Conservation (phyloP, 2,797 vertebrate species). For the Rhynchonycteris naso region DNA sequence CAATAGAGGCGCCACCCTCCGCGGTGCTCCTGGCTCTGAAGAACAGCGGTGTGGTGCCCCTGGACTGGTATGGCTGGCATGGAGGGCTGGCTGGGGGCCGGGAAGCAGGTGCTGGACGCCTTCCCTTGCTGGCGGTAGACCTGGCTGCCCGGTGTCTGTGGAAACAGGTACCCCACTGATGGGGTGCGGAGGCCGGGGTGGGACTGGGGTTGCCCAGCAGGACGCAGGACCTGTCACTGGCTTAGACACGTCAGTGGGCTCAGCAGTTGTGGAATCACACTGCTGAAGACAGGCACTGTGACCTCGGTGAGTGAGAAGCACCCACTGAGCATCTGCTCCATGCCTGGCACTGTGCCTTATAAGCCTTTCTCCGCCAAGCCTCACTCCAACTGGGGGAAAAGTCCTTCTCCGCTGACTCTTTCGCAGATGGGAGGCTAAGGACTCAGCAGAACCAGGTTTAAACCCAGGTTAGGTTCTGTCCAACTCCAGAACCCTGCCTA, state of each 20-base stretch:
- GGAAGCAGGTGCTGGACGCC: neutral
- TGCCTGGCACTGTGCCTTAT: neutral
- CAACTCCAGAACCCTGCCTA: neutral
- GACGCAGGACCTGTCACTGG: neutral
- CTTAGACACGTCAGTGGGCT: neutral
- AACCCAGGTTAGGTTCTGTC: too few relatives aligned
- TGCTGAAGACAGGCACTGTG: neutral
- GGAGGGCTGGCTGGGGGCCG: fast-evolving
- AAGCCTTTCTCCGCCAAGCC: neutral
- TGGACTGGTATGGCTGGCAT: slow-evolving; percentile 89
- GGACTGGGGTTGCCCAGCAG: neutral
- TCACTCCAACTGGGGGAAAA: neutral
- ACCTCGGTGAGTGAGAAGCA: neutral
- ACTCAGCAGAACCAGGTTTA: neutral
- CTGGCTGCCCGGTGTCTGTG: neutral
- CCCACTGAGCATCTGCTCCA: neutral
- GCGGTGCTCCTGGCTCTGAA: slow-evolving; percentile 89
- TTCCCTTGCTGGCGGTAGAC: neutral
- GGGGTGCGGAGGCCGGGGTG: neutral
- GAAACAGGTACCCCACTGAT: neutral
- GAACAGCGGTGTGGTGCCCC: slow-evolving; percentile 90
- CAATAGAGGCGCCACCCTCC: slow-evolving; percentile 88
- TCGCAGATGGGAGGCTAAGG: neutral
- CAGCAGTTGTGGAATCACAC: neutral
- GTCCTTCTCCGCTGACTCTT: neutral